phyloP scores from a whole-genome alignment of 1,140 invertebrate genomes.

The Drosophila pectinifera region DNA sequence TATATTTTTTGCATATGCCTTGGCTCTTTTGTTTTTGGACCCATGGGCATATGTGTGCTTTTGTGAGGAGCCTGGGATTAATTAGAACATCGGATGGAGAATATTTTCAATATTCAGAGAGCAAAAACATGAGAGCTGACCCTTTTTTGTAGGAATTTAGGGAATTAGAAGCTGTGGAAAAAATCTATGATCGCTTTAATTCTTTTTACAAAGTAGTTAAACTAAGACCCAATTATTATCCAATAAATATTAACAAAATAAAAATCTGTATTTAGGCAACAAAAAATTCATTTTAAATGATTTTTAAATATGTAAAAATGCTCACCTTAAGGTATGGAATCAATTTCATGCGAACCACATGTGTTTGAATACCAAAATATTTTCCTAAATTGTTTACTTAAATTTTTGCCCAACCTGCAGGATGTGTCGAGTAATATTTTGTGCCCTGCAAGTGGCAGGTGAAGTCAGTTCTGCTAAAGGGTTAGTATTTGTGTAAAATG shows the following conservation, averaged over 20 bases:
- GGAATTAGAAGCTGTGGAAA: neutral
- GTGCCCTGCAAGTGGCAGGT: neutral
- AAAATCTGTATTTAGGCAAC: neutral
- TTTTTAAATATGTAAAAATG: neutral
- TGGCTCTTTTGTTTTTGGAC: constrained; percentile 10
- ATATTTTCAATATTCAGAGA: neutral
- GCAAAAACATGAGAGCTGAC: neutral
- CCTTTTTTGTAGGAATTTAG: neutral
- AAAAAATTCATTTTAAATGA: neutral
- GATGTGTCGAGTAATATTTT: neutral
- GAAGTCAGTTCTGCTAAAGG: neutral
- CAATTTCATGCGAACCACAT: neutral
- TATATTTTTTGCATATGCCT: constrained; percentile 29
- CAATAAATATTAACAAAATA: neutral
- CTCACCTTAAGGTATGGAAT: neutral
- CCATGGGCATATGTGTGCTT: constrained; percentile 17
- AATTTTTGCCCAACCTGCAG: neutral
- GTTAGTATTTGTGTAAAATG: neutral
- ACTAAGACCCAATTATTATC: too few species aligned
- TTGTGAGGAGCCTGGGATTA: constrained; percentile 29
- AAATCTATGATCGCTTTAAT: neutral
- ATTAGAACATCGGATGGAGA: constrained; percentile 25
- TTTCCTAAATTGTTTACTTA: constrained; percentile 7
- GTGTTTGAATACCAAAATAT: neutral
- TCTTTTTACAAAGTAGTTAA: neutral